phyloP scores from a whole-genome alignment of 2,113 vertebrate genomes.

The Symphodus melops region DNA sequence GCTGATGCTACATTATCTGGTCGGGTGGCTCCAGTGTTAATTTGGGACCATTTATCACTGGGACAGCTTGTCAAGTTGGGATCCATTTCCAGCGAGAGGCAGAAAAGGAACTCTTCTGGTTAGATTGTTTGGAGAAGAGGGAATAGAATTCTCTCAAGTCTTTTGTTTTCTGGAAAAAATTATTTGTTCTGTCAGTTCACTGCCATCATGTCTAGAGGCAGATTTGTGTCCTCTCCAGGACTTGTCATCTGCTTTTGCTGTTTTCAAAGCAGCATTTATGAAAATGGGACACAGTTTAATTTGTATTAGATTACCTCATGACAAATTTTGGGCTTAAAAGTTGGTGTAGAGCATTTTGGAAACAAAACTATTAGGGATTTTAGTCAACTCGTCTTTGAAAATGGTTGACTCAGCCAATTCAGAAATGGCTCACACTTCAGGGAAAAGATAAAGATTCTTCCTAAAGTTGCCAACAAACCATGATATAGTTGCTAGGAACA shows the following conservation, averaged over 20 bases:
- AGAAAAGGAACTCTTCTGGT: slow-evolving; percentile 27
- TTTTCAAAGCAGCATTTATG: slow-evolving; percentile 25
- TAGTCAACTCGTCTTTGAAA: slow-evolving; percentile 8
- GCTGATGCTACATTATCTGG: slow-evolving; percentile 52
- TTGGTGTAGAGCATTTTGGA: slow-evolving; percentile 27
- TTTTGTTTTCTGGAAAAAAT: slow-evolving; percentile 28
- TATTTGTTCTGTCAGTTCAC: background rate
- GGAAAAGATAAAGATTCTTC: slow-evolving; percentile 40
- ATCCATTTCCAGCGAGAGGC: slow-evolving; percentile 52
- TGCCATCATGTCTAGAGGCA: slow-evolving; percentile 17
- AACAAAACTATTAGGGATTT: slow-evolving; percentile 26
- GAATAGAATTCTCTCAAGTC: slow-evolving; percentile 48
- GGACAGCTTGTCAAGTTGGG: slow-evolving; percentile 63
- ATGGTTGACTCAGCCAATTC: slow-evolving; percentile 9
- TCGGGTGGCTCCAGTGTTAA: slow-evolving; percentile 54
- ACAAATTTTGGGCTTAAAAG: slow-evolving; percentile 14
- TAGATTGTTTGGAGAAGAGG: slow-evolving; percentile 32
- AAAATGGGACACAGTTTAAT: slow-evolving; percentile 42
- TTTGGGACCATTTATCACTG: slow-evolving; percentile 63
- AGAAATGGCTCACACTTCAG: slow-evolving; percentile 17
- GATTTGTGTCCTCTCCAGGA: slow-evolving; percentile 29
- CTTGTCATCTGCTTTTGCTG: background rate
- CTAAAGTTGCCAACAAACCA: slow-evolving; percentile 18
- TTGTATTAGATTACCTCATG: slow-evolving; percentile 42
- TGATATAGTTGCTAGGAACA: slow-evolving; percentile 20